Evolutionary conservation across 2,797 vertebrate species (phyloP).

Genomic region (Agapornis canus): DNA sequence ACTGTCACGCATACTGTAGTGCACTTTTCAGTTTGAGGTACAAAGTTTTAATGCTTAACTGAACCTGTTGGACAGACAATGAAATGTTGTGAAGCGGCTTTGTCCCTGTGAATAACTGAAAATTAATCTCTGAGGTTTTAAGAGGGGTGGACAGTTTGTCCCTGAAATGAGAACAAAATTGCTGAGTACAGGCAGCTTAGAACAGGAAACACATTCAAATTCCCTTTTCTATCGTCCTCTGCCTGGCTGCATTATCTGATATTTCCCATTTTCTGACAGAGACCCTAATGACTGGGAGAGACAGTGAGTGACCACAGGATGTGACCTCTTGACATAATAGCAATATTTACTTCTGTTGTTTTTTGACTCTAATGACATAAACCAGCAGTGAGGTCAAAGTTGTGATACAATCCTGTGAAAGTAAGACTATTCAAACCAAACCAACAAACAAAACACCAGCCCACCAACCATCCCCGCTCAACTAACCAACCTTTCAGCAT

Average conservation of each 20-base stretch:
- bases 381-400: not conserved
- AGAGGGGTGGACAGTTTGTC: not conserved
- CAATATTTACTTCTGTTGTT: not conserved
- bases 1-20: not conserved
- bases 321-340: conserved; percentile 3
- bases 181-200: not conserved
- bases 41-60: conserved; percentile 46
- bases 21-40: conserved; percentile 18
- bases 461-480: not conserved
- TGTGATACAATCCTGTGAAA: not conserved
- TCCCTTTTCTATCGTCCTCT: not conserved
- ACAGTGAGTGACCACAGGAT: not conserved
- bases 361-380: not conserved
- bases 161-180: not conserved
- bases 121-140: conserved; percentile 48
- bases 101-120: conserved; percentile 22
- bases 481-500: not conserved
- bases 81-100: conserved; percentile 58
- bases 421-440: not conserved
- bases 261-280: not conserved
- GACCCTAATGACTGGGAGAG: not conserved
- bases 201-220: not conserved
- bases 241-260: not conserved
- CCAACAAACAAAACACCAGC: not conserved
- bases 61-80: conserved; percentile 24